Evolutionary conservation across 2,888 invertebrate species (phyloP).

Genomic region (Dione vanillae): DNA sequence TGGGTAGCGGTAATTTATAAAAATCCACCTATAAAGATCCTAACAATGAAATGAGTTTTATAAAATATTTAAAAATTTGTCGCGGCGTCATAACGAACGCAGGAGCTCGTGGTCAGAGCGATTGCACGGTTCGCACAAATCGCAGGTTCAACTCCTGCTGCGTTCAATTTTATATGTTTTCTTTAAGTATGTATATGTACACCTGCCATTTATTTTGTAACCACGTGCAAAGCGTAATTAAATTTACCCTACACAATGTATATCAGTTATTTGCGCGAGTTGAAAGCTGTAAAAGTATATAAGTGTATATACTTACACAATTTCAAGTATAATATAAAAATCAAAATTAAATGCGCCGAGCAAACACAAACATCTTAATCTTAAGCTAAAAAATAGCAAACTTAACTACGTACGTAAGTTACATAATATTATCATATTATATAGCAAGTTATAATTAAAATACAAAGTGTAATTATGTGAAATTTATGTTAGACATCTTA

Average conservation of each 20-base stretch:
- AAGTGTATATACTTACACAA: background rate
- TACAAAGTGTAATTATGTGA: slow-evolving; percentile 42
- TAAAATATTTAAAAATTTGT: no score
- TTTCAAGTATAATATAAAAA: background rate
- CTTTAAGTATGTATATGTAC: no score
- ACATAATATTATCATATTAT: slow-evolving; percentile 2
- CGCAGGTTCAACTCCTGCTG: no score
- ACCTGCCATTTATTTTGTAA: no score
- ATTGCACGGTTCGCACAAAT: no score
- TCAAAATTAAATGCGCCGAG: background rate
- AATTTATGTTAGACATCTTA: slow-evolving; percentile 41
- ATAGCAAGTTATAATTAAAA: slow-evolving; percentile 38
- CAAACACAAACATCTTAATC: background rate
- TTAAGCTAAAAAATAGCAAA: slow-evolving; percentile 26
- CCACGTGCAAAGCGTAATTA: background rate
- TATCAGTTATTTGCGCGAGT: background rate
- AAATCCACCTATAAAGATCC: no score
- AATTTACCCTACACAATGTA: background rate
- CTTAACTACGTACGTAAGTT: background rate
- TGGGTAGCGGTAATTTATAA: no score
- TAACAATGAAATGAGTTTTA: no score
- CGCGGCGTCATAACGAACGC: no score
- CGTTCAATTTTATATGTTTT: no score
- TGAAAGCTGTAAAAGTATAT: background rate
- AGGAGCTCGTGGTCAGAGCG: no score